Evolutionary conservation across 2,797 vertebrate genomes (phyloP), one percentile per base, ranked within the genome.

Genomic region (Coregonus suidteri): DNA sequence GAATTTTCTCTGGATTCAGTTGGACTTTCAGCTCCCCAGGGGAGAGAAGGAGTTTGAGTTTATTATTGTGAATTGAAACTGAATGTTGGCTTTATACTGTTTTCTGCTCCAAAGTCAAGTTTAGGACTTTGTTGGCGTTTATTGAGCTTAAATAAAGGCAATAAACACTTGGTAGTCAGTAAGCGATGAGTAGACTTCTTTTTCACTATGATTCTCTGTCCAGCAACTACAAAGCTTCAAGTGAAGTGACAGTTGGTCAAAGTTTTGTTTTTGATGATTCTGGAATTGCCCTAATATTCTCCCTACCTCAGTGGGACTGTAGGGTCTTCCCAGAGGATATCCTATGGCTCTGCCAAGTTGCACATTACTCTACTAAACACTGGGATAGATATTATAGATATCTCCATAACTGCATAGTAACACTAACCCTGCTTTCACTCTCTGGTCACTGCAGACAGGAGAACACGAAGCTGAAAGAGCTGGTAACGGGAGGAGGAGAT

Each of bases 381-480:
- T 41, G 65, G 11, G 72, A 20, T 76, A 51, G 34, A 30, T 13
- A 47, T 11, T 11, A 2, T 13, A 47, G 41, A 47, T 47, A 3
- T 72, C n/a, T 41, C 9, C n/a, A 54, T 30, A 64, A 20, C 56
- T 5, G 5, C 54, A 80, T 54, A 65, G 0, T 77, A 31, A 75
- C 51, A 1, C 77, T 79, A 81, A 86, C 41, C 25, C 65, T 35
- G 30, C n/a, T 71, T 51, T 14, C n/a, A n/a, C 35, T 70, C 16
- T 59, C 62, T 83, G 18, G 14, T 47, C 14, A 2, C 65, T 78
- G 0, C 86, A 99, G 98, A 77, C 96, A 94, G n/a, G 98, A 99
- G 91, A 99, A 99, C 83, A 92, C 94, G 88, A 98, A 98, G 87
- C 95, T 99, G 59, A 97, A 95, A 89, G 97, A 96, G 84, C 91